Percentiles rank a stretch among this genome's conserved stretches.
These are phyloP conservation scores for Galerucella nymphaeae DNA, from an alignment of 2,888 invertebrate genomes.

Conservation along the genomic window DNA sequence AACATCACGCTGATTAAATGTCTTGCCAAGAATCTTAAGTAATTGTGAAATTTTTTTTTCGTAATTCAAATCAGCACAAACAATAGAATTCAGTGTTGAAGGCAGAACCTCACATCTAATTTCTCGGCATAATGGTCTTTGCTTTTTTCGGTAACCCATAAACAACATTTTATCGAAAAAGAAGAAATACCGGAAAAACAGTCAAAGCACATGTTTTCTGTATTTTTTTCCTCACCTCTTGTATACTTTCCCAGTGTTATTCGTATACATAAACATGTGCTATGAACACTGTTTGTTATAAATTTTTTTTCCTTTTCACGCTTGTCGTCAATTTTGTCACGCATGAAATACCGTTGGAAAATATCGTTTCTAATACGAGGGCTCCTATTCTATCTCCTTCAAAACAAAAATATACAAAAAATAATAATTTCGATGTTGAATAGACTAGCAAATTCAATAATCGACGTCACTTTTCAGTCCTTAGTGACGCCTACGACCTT, in stretches of 20 bases:
- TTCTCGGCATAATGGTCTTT: too few relatives aligned
- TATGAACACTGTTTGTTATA: slow-evolving; percentile 12
- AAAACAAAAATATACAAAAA: too few relatives aligned
- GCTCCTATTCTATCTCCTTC: neutral
- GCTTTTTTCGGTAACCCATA: neutral
- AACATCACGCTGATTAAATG: neutral
- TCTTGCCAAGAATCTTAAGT: slow-evolving; percentile 15
- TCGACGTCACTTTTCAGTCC: too few relatives aligned
- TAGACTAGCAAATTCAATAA: too few relatives aligned
- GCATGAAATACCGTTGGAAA: neutral
- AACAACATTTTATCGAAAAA: neutral
- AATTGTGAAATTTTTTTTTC: neutral
- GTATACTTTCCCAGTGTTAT: neutral
- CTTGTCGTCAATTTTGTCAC: slow-evolving; percentile 9
- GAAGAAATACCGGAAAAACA: neutral
- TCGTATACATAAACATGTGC: slow-evolving; percentile 8
- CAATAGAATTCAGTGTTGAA: neutral
- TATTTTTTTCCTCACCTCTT: neutral
- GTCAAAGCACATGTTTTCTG: neutral
- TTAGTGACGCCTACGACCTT: too few relatives aligned
- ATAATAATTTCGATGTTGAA: too few relatives aligned
- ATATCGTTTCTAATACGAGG: slow-evolving; percentile 2
- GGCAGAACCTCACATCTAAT: too few relatives aligned
- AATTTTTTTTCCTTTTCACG: neutral
- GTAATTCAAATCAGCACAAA: neutral